These are phyloP conservation scores for Hydrozoanthus tunicans DNA, from an alignment of 64 coral and sea anemone species.

Conservation along the genomic window DNA sequence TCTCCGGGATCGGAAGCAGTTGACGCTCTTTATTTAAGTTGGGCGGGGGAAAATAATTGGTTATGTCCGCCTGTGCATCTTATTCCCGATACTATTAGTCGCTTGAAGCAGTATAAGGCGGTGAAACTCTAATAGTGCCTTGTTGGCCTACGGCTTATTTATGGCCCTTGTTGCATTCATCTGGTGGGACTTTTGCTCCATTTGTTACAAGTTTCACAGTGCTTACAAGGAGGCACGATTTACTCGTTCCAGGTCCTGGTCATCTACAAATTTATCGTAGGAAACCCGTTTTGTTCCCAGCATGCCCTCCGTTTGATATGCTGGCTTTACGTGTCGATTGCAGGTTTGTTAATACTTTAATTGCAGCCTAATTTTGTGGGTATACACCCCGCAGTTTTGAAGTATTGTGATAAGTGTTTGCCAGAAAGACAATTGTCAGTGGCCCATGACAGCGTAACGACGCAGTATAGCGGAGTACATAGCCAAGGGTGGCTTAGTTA, in stretches of 20 bases:
- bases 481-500: background rate
- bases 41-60: background rate
- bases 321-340: background rate
- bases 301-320: background rate
- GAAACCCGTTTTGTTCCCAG: background rate
- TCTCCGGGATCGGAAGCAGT: constrained; percentile 40
- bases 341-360: background rate
- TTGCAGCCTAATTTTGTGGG: background rate
- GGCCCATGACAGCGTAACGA: background rate
- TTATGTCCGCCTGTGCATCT: background rate
- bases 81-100: constrained; percentile 8
- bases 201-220: background rate
- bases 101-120: background rate
- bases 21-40: background rate
- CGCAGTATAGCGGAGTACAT: background rate
- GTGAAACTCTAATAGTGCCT: constrained; percentile 46
- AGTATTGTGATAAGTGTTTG: background rate
- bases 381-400: background rate
- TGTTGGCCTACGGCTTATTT: constrained; percentile 59
- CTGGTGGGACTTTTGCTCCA: background rate
- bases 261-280: background rate
- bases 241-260: constrained; percentile 1
- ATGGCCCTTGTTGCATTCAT: background rate
- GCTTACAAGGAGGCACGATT: background rate
- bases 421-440: background rate